Percentiles rank a stretch among this genome's conserved stretches.
phyloP scores from a whole-genome alignment of 2,113 vertebrate genomes.

The Microtus oregoni region DNA sequence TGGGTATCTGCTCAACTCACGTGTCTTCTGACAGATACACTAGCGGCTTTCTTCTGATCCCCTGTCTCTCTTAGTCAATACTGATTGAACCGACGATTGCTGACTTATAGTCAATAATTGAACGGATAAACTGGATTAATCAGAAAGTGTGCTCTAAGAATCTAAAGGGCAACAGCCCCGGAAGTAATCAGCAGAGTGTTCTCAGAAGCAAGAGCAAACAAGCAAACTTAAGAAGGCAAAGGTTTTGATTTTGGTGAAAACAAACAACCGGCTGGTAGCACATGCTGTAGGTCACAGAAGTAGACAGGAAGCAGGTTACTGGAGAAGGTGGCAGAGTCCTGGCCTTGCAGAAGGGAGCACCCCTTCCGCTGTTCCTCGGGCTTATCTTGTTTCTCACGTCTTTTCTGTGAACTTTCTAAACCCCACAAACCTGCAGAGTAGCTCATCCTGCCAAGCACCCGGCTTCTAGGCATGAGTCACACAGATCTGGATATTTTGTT shows the following conservation, averaged over 20 bases:
- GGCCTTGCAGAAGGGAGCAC: fast-evolving
- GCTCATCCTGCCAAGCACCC: background rate
- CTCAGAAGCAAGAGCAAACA: background rate
- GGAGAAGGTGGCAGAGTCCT: background rate
- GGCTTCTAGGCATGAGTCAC: background rate
- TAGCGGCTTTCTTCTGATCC: background rate
- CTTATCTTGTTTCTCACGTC: background rate
- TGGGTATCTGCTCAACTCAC: background rate
- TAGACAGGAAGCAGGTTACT: background rate
- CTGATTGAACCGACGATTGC: background rate
- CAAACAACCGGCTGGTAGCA: background rate
- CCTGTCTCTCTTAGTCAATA: background rate
- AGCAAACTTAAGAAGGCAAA: background rate
- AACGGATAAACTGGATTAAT: background rate
- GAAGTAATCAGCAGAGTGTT: background rate
- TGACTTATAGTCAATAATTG: background rate
- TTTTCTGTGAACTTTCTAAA: background rate
- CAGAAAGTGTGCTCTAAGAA: background rate
- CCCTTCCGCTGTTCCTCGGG: background rate
- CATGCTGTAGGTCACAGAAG: background rate
- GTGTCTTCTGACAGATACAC: background rate
- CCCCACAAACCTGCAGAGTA: background rate
- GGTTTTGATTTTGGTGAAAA: too few species aligned
- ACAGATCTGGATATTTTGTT: too few species aligned
- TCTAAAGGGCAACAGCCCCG: background rate